Evolutionary conservation across 2,113 vertebrate genomes (phyloP), one percentile per base, ranked within the genome.

Genomic region (Penelope pileata): DNA sequence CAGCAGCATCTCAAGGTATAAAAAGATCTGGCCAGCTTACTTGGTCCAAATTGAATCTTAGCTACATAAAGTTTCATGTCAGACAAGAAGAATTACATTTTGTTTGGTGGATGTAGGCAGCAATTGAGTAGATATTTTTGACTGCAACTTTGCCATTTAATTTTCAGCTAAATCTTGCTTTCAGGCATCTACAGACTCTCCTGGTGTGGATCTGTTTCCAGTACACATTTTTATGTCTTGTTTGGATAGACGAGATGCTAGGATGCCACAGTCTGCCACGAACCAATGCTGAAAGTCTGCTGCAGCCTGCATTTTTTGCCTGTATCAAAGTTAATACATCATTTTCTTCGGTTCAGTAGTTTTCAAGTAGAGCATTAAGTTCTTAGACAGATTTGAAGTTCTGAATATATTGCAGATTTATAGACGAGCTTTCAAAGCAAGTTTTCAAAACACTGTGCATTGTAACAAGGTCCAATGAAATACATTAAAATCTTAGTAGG

Each of bases 281-380:
- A 91, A 83, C 5, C 16, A 64, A 4, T 29, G 12, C 1, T 76
- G 48, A 76, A 94, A 91, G 77, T 83, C 77, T 87, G 23, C 51
- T 75, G 17, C 30, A 87, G 50, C 29, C 54, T 64, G 34, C 56
- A 36, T 92, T 87, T 93, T 94, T 94, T 80, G 21, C 54, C 16
- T 68, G 2, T 74, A 21, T 66, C 27, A 69, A 86, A 83, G 42
- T 74, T 90, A 94, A 66, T 77, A 77, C 3, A 51, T 27, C 42
- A 54, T 91, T 91, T 91, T 88, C 24, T 90, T 83, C 47, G 30
- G n/a, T 73, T 96, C 66, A 70, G 32, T 59, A 86, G 18, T 17
- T 85, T 94, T 83, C 66, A 95, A 93, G 84, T 83, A 78, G 72
- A 78, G 86, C 8, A 63, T 91, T 59, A 86, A 64, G 24, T 74